Evolutionary conservation across 2,113 vertebrate genomes (phyloP).

Genomic region (Psilopsiagon aurifrons): DNA sequence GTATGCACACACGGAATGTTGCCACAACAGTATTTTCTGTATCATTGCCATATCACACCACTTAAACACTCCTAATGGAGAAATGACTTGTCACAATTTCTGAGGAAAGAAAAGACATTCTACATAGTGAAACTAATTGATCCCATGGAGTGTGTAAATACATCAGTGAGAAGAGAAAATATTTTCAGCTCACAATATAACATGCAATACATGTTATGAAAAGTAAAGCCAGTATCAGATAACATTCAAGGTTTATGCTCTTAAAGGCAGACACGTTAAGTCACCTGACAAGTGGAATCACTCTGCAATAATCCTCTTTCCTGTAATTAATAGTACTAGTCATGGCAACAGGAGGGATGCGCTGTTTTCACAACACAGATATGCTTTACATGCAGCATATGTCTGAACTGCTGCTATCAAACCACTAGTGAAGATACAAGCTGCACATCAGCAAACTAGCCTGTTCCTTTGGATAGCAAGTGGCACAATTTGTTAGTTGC

Average conservation of each 20-base stretch:
- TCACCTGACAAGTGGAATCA: constrained; percentile 5
- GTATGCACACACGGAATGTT: not conserved
- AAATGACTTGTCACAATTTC: not conserved
- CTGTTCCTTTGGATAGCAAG: not conserved
- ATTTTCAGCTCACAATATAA: not conserved
- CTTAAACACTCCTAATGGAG: not conserved
- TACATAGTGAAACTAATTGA: not conserved
- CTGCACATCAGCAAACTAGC: not conserved
- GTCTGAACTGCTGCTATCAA: constrained; percentile 12
- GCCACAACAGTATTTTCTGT: not conserved
- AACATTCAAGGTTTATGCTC: not conserved
- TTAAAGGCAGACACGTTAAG: not conserved
- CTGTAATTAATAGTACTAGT: constrained; percentile 19
- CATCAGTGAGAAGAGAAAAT: not conserved
- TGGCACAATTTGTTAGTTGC: not conserved
- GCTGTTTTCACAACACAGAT: constrained; percentile 6
- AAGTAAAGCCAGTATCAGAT: not conserved
- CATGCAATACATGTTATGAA: not conserved
- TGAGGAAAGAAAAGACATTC: not conserved
- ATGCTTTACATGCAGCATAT: not conserved
- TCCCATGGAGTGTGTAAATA: not conserved
- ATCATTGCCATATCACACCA: not conserved
- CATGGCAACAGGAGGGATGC: not conserved
- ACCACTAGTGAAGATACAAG: not conserved
- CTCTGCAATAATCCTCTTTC: constrained; percentile 20